Base-by-base conservation (phyloP, 2,113 vertebrate genomes). In the Bolborhynchus lineola region DNA sequence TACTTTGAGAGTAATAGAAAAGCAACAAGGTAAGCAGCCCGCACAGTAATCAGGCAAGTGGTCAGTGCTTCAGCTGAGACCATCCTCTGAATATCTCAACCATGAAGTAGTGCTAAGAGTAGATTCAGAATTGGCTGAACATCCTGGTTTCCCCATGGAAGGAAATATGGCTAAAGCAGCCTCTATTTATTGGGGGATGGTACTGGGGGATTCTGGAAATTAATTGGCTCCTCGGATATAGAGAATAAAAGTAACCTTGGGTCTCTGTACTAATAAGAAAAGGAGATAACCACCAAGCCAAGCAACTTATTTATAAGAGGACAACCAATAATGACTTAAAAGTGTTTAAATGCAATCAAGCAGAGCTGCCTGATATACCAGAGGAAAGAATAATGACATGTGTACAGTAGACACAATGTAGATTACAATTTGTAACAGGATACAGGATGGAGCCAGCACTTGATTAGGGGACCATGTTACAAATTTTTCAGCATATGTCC, bases 341-440 rank as follows among this genome's bases (percentile, higher is more conserved):
- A 93, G 88, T 83, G 95, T 97, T 98, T 97, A 96, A 97, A 96
- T 95, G 95, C 90, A 97, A 98, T 98, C 95, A 97, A 81, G 49
- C 63, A 78, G 92, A 94, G 88, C 86, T 92, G 86, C 69, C 74
- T 77, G 82, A 69, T 87, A 75, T 88, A 95, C 85, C 71, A 72
- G 86, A 96, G 96, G 96, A 97, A 98, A 98, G 98, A 97, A 97
- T 97, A 97, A 97, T 97, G 94, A 90, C 88, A 95, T 91, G 93
- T 91, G 90, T 94, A 95, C 79, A 82, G 93, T 96, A 97, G 95
- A 97, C 92, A 95, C 96, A 97, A 95, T 93, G 92, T 86, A 97
- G 97, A 98, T 98, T 97, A 85, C 90, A 93, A 96, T 98, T 98
- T 98, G 97, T 97, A 97, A 98, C 98, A 98, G 98, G 98, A 98